Conservation (phyloP, 2,888 invertebrate genomes). For the Trichogramma dendrolimi region DNA sequence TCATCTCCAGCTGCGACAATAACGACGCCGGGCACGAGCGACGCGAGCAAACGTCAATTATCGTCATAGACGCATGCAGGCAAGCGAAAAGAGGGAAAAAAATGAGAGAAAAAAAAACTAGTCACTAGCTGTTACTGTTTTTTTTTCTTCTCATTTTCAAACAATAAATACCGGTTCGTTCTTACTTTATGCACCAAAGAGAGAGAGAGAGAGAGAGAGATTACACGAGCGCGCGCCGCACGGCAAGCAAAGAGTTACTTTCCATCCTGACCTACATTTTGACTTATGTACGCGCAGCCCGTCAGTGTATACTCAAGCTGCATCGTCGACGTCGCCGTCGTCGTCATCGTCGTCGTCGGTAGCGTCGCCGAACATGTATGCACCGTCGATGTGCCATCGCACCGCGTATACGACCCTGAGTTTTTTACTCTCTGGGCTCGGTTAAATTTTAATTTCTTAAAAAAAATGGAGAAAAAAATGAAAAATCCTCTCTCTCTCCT, state of each 20-base stretch:
- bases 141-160: constrained; percentile 14
- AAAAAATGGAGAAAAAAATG: constrained; percentile 3
- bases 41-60: no score
- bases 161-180: constrained; percentile 37
- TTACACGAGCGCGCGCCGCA: constrained; percentile 31
- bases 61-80: no score
- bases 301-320: not conserved
- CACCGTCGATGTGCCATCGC: no score
- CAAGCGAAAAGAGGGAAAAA: no score
- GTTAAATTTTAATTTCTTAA: constrained; percentile 16
- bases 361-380: constrained; percentile 33
- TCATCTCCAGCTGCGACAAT: no score
- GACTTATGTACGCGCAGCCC: constrained; percentile 27
- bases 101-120: constrained; percentile 23
- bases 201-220: not conserved
- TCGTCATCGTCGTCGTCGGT: constrained; percentile 11
- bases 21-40: no score
- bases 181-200: constrained; percentile 33
- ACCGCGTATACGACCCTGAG: constrained; percentile 32
- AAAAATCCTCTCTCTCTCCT: not conserved
- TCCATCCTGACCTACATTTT: constrained; percentile 47
- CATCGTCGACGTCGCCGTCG: constrained; percentile 13
- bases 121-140: no score
- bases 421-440: constrained; percentile 33
- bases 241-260: constrained; percentile 41